A percentile compares a stretch with the other conserved stretches of the same genome.
These are phyloP conservation scores for Nesidiocoris tenuis DNA, from an alignment of 2,888 invertebrate genomes.

Conservation along the genomic window DNA sequence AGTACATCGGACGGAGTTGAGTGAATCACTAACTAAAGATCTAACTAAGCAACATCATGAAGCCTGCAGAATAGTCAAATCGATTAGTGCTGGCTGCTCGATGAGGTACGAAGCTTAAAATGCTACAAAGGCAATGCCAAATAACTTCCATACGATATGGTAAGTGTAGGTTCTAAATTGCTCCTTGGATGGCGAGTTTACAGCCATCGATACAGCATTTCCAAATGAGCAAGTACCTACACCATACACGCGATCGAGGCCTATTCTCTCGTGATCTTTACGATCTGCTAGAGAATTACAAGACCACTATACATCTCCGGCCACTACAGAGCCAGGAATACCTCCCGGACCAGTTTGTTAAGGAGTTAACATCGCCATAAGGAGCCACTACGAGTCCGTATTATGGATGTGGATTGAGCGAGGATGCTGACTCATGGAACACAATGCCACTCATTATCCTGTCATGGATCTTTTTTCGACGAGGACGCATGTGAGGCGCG, in stretches of 20 bases:
- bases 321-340: not conserved
- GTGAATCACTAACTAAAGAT: no score
- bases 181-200: not conserved
- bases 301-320: no score
- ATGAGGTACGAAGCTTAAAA: no score
- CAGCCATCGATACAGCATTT: not conserved
- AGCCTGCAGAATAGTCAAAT: no score
- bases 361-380: not conserved
- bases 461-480: constrained; percentile 34
- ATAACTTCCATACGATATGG: no score
- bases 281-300: not conserved
- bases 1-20: no score
- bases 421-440: constrained; percentile 29
- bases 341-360: not conserved
- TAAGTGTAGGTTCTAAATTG: not conserved
- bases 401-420: not conserved
- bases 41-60: no score
- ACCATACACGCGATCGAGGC: not conserved
- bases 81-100: no score
- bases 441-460: constrained; percentile 41
- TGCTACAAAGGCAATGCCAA: no score
- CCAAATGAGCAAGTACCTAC: not conserved
- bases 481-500: constrained; percentile 3
- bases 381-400: not conserved
- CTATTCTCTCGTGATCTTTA: not conserved